These are phyloP conservation scores for Congeria kusceri DNA, from an alignment of 2,888 invertebrate genomes.

Conservation along the genomic window DNA sequence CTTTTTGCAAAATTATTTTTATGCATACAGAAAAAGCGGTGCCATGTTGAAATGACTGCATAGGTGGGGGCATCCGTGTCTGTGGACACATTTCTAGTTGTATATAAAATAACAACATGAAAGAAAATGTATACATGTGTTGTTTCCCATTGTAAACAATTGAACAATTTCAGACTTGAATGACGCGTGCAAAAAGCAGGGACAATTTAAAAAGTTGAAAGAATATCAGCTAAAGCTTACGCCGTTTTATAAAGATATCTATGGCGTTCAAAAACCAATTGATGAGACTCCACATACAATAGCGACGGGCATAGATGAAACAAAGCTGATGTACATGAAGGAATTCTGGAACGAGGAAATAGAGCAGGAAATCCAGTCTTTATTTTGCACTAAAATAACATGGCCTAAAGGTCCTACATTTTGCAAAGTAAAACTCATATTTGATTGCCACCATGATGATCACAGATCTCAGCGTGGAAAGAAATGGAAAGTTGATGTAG, in stretches of 20 bases:
- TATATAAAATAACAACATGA: too few relatives aligned
- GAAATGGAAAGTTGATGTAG: slow-evolving; percentile 13
- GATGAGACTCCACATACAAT: slow-evolving; percentile 11
- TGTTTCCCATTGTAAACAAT: background rate
- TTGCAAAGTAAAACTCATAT: slow-evolving; percentile 21
- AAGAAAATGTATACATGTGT: background rate
- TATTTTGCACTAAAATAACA: slow-evolving; percentile 6
- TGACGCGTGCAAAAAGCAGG: slow-evolving; percentile 5
- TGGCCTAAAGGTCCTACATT: slow-evolving; percentile 7
- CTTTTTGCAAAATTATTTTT: too few relatives aligned
- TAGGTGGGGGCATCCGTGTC: too few relatives aligned
- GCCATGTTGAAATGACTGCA: too few relatives aligned
- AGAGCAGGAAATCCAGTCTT: background rate
- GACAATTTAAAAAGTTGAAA: slow-evolving; percentile 17
- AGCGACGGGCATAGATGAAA: slow-evolving; percentile 6
- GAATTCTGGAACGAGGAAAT: slow-evolving; percentile 19
- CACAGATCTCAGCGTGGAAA: slow-evolving; percentile 10
- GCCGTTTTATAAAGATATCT: slow-evolving; percentile 23
- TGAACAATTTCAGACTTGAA: slow-evolving; percentile 25
- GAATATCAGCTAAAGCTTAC: slow-evolving; percentile 2
- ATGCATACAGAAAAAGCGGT: too few relatives aligned
- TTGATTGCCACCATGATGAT: slow-evolving; percentile 12
- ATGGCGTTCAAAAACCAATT: background rate
- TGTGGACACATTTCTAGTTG: too few relatives aligned
- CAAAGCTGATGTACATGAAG: slow-evolving; percentile 28